phyloP scores from a whole-genome alignment of 2,888 invertebrate species.

The Heteropelma amictum region DNA sequence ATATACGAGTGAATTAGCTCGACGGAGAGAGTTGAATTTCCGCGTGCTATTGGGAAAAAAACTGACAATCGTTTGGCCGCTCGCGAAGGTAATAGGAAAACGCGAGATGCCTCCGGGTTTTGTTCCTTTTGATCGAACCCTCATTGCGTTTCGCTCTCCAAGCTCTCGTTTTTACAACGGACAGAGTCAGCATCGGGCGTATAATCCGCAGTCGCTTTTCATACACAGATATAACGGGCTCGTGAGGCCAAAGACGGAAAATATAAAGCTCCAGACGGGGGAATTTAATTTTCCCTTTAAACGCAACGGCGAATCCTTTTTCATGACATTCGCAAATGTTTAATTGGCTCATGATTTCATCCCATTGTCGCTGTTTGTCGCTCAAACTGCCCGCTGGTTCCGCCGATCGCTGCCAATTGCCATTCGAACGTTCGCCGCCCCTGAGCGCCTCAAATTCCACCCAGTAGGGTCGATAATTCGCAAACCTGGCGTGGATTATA shows the following conservation, averaged over 20 bases:
- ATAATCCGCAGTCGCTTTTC: background rate
- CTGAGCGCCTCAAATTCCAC: too few relatives aligned
- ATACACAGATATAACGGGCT: slow-evolving; percentile 19
- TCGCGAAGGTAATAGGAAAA: slow-evolving; percentile 1
- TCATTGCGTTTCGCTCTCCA: background rate
- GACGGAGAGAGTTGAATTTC: slow-evolving; percentile 21
- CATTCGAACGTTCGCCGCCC: too few relatives aligned
- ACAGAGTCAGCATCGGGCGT: background rate
- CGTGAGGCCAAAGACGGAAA: slow-evolving; percentile 5
- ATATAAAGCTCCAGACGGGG: slow-evolving; percentile 31
- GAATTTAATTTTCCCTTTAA: slow-evolving; percentile 71
- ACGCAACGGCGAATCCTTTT: slow-evolving; percentile 67
- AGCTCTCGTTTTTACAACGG: background rate
- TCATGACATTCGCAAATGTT: slow-evolving; percentile 66
- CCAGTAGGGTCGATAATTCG: too few relatives aligned
- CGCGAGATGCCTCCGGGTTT: background rate
- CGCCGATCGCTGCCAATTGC: slow-evolving; percentile 74
- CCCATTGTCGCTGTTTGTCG: slow-evolving; percentile 22
- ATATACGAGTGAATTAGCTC: slow-evolving; percentile 22
- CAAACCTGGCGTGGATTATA: too few relatives aligned
- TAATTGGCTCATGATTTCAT: slow-evolving; percentile 60
- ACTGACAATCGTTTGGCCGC: slow-evolving; percentile 25
- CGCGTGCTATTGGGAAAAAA: slow-evolving; percentile 45
- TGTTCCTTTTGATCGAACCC: slow-evolving; percentile 35
- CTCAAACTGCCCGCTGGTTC: slow-evolving; percentile 65